These are phyloP conservation scores for Meteorus colon DNA, from an alignment of 2,888 invertebrate species.

Conservation along the genomic window DNA sequence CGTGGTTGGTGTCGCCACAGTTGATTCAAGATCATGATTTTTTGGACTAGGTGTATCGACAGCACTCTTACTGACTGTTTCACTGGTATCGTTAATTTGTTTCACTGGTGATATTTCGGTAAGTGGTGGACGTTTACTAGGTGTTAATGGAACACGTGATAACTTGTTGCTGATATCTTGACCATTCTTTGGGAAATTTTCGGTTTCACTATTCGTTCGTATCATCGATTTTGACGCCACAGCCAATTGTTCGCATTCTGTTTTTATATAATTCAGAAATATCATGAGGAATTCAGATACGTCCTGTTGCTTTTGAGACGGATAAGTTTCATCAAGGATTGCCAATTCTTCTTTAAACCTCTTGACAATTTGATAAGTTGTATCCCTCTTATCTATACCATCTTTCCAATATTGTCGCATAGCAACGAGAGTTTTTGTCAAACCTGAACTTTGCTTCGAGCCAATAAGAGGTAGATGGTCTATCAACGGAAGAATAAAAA, in stretches of 20 bases:
- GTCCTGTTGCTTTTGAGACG: conserved; percentile 66
- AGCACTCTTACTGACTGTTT: conserved; percentile 14
- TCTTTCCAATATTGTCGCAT: conserved; percentile 59
- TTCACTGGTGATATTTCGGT: conserved; percentile 56
- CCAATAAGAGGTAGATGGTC: conserved; percentile 56
- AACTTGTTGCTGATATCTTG: conserved; percentile 42
- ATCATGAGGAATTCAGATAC: conserved; percentile 67
- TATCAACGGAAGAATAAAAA: conserved; percentile 62
- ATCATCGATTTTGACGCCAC: conserved; percentile 3
- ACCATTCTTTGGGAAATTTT: conserved; percentile 58
- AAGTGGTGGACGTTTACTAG: conserved; percentile 57
- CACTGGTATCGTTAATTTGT: conserved; percentile 37
- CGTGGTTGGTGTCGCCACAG: conserved; percentile 33
- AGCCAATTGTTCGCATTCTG: conserved; percentile 58
- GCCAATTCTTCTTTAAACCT: conserved; percentile 62
- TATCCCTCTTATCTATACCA: conserved; percentile 53
- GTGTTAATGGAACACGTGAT: conserved; percentile 47
- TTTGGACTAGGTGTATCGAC: conserved; percentile 29
- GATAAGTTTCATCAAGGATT: conserved; percentile 61
- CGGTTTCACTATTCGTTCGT: conserved; percentile 53
- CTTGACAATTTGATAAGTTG: conserved; percentile 55
- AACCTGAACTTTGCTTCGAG: conserved; percentile 53
- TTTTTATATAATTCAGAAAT: conserved; percentile 63
- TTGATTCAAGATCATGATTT: conserved; percentile 10
- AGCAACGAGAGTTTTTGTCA: conserved; percentile 57